These are phyloP conservation scores for Coracopsis vasa DNA, from an alignment of 2,113 vertebrate genomes.

Conservation along the genomic window DNA sequence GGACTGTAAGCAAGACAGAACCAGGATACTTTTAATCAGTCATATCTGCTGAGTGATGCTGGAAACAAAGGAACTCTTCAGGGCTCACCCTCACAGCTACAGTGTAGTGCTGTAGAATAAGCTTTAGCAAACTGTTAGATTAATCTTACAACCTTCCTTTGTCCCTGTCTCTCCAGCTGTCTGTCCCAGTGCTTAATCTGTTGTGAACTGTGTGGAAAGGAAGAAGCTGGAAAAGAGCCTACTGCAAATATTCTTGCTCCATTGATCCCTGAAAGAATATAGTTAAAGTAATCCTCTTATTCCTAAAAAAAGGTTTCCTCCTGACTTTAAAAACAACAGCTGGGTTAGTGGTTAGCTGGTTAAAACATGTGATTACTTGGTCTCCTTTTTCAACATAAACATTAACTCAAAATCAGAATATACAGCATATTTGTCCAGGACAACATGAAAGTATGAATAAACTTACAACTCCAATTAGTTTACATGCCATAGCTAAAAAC, in stretches of 20 bases:
- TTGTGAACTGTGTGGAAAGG: background rate
- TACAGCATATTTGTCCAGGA: background rate
- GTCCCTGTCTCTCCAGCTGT: background rate
- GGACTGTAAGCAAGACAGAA: background rate
- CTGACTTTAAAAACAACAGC: background rate
- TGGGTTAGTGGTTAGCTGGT: background rate
- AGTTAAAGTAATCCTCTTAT: background rate
- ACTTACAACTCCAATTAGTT: conserved; percentile 63
- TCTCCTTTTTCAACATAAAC: background rate
- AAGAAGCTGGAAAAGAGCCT: background rate
- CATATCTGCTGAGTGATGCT: background rate
- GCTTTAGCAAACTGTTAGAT: background rate
- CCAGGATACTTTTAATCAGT: background rate
- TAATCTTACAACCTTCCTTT: background rate
- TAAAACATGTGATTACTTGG: background rate
- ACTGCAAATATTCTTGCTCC: background rate
- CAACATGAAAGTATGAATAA: background rate
- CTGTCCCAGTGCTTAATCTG: background rate
- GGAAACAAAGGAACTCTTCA: background rate
- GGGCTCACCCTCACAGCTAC: background rate
- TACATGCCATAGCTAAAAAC: conserved; percentile 63
- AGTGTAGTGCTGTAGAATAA: background rate
- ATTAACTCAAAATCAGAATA: background rate
- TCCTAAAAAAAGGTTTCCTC: background rate
- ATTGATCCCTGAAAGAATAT: background rate